Evolutionary conservation across 2,797 vertebrate genomes (phyloP).

Genomic region (Danio jaintianensis): DNA sequence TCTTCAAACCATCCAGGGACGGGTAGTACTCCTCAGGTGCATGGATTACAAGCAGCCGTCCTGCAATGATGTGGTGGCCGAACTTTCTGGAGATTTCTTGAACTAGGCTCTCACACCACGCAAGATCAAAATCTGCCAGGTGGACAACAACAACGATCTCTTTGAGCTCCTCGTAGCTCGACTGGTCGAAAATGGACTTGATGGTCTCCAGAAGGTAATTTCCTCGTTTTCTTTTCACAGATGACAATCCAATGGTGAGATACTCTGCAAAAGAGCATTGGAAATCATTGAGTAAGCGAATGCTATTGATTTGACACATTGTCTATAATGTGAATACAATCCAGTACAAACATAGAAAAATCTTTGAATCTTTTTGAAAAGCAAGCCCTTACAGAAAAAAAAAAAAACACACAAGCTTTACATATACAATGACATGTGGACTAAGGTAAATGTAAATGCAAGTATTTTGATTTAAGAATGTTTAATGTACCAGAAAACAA

Average conservation of each 20-base stretch:
- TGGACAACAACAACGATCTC: slow-evolving; percentile 97
- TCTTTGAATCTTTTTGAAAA: background rate
- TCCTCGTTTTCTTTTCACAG: slow-evolving; percentile 93
- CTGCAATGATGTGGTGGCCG: slow-evolving; percentile 95
- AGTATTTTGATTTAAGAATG: too few relatives aligned
- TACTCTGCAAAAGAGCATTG: slow-evolving; percentile 79
- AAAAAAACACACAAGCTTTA: too few relatives aligned
- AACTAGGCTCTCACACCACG: slow-evolving; percentile 91
- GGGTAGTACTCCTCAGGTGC: slow-evolving; percentile 94
- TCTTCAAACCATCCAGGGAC: slow-evolving; percentile 91
- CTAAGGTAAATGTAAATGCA: too few relatives aligned
- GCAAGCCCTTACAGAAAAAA: too few relatives aligned
- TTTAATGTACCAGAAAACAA: too few relatives aligned
- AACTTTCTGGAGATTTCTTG: slow-evolving; percentile 96
- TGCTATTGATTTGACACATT: slow-evolving; percentile 2
- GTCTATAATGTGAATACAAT: background rate
- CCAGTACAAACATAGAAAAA: background rate
- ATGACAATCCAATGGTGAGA: slow-evolving; percentile 93
- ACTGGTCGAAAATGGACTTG: slow-evolving; percentile 98
- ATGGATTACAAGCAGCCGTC: slow-evolving; percentile 93
- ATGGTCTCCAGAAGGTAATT: slow-evolving; percentile 98
- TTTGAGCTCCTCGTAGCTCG: slow-evolving; percentile 96
- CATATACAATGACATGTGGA: too few relatives aligned
- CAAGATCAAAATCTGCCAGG: slow-evolving; percentile 91
- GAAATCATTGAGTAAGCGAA: slow-evolving; percentile 1